Evolutionary conservation across 1,140 invertebrate species (phyloP).

Genomic region (Paraescarpia echinospica): DNA sequence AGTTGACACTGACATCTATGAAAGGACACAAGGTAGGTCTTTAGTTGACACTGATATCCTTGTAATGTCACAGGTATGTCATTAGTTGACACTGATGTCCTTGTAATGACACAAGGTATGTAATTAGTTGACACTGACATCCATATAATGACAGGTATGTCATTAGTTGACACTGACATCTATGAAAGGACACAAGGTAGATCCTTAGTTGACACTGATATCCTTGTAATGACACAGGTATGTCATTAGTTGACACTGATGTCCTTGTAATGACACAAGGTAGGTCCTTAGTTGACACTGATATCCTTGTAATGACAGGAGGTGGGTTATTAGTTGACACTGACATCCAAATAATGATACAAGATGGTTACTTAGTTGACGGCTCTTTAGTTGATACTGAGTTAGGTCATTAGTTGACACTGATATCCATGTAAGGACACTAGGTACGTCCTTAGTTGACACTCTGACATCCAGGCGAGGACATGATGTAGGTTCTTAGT

Average conservation of each 20-base stretch:
- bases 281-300: background rate
- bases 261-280: background rate
- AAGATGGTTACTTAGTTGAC: background rate
- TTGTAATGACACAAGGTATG: background rate
- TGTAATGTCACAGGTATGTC: background rate
- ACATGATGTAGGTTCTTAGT: background rate
- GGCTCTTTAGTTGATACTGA: background rate
- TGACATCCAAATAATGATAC: background rate
- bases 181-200: constrained; percentile 66
- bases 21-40: background rate
- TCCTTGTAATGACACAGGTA: constrained; percentile 34
- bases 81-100: background rate
- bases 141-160: background rate
- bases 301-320: background rate
- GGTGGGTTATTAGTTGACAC: background rate
- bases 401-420: background rate
- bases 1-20: background rate
- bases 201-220: background rate
- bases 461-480: background rate
- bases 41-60: background rate
- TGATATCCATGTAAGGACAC: background rate
- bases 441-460: background rate
- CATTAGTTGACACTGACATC: constrained; percentile 16
- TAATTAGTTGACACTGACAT: background rate
- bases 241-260: background rate